Conservation (phyloP, 2,113 vertebrate genomes). For the Lepus timidus region DNA sequence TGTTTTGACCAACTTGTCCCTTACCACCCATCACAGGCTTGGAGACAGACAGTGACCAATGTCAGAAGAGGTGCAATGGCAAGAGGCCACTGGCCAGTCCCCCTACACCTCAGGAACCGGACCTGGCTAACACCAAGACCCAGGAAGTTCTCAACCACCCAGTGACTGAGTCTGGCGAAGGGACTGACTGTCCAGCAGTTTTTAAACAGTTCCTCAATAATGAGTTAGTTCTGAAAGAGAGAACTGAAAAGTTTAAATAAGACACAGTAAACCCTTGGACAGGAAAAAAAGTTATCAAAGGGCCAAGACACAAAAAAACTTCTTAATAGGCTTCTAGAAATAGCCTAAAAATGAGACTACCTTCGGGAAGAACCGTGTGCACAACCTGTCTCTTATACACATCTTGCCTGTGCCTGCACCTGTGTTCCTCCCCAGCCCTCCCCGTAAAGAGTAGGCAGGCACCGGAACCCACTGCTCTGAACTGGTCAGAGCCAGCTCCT, state of each 20-base stretch:
- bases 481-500: not conserved
- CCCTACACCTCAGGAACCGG: too few species aligned
- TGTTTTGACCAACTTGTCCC: not conserved
- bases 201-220: conserved; percentile 10
- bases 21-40: not conserved
- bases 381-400: too few species aligned
- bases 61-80: not conserved
- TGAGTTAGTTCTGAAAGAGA: conserved; percentile 6
- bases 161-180: not conserved
- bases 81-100: not conserved
- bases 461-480: not conserved
- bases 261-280: not conserved
- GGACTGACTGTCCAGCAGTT: not conserved
- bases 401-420: not conserved
- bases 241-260: conserved; percentile 58
- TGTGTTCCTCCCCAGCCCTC: not conserved
- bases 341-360: not conserved
- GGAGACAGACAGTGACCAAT: not conserved
- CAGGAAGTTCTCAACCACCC: not conserved
- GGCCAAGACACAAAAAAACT: not conserved
- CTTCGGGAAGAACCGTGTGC: not conserved
- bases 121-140: not conserved
- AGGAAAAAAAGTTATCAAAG: conserved; percentile 38
- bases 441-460: too few species aligned
- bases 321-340: conserved; percentile 25